Evolutionary conservation across 2,888 invertebrate genomes (phyloP).

Genomic region (Sesia apiformis): DNA sequence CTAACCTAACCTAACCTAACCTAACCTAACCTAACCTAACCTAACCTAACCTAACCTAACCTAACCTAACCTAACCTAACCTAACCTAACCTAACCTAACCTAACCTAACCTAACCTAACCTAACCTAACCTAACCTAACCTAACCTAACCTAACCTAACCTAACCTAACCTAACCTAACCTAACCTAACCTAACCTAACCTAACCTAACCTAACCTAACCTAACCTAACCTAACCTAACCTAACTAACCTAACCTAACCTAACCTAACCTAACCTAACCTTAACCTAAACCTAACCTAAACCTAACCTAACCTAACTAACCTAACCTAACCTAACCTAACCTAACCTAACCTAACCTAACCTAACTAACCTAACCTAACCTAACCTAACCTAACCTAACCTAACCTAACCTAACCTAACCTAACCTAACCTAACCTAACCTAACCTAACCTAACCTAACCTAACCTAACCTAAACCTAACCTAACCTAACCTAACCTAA

Average conservation of each 20-base stretch:
- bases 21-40: constrained; percentile 11
- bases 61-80: constrained; percentile 11
- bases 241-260: constrained; percentile 13
- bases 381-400: too few relatives aligned
- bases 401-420: too few relatives aligned
- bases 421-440: too few relatives aligned
- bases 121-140: constrained; percentile 10
- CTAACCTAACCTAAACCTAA: too few relatives aligned
- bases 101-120: constrained; percentile 10
- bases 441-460: too few relatives aligned
- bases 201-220: constrained; percentile 14
- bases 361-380: too few relatives aligned
- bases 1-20: constrained; percentile 10
- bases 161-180: constrained; percentile 11
- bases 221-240: constrained; percentile 13
- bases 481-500: too few relatives aligned
- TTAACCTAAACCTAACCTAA: constrained; percentile 6
- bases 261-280: constrained; percentile 14
- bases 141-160: constrained; percentile 9
- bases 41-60: constrained; percentile 10
- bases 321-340: too few relatives aligned
- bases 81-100: constrained; percentile 10
- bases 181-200: constrained; percentile 10
- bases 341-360: too few relatives aligned
- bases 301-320: too few relatives aligned